phyloP scores from a whole-genome alignment of 2,888 invertebrate species.

The Cephus pulcher region DNA sequence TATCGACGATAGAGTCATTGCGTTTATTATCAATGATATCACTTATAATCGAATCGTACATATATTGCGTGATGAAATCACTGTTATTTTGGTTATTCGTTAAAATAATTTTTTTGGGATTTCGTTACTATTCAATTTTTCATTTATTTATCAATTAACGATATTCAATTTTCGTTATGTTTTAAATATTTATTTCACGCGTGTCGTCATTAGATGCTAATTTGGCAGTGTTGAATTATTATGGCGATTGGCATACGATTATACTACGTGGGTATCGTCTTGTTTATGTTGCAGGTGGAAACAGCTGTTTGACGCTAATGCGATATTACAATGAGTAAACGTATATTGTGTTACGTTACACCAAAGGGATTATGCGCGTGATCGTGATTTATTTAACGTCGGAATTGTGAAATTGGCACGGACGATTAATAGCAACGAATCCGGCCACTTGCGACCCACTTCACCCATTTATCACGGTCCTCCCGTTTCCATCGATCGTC shows the following conservation, averaged over 20 bases:
- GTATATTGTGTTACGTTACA: constrained; percentile 1
- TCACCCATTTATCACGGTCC: not conserved
- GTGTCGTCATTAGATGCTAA: not conserved
- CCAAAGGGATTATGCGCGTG: not conserved
- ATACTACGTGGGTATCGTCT: not conserved
- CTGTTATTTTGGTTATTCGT: not conserved
- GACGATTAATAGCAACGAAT: not conserved
- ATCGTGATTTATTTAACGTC: constrained; percentile 7
- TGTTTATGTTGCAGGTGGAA: constrained; percentile 6
- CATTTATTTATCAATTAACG: not conserved
- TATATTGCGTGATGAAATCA: not conserved
- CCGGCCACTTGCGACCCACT: not conserved
- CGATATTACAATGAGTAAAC: not conserved
- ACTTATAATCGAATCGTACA: not conserved
- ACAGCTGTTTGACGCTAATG: constrained; percentile 3
- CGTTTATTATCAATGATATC: not conserved
- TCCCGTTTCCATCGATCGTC: not conserved
- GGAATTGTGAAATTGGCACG: constrained; percentile 10
- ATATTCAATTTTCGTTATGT: not conserved
- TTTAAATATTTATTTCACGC: not conserved
- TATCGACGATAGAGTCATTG: not conserved
- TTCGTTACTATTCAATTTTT: not conserved
- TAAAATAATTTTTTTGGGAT: not conserved
- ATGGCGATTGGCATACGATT: not conserved
- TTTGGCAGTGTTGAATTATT: not conserved